These are phyloP conservation scores for Pandemis heparana DNA, from an alignment of 2,888 invertebrate genomes.

Conservation along the genomic window DNA sequence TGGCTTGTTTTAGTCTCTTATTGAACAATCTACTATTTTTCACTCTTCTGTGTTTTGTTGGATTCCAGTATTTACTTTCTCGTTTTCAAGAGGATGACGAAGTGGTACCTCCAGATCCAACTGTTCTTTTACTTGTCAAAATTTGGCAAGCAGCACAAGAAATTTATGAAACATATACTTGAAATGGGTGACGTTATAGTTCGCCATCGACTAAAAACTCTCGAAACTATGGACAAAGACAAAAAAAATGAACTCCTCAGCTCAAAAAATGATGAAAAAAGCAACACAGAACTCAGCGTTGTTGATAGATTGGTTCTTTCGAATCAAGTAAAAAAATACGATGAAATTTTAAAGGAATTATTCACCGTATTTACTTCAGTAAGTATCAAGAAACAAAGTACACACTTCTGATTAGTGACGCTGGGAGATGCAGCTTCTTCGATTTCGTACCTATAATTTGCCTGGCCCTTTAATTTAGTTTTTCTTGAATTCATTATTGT, in stretches of 20 bases:
- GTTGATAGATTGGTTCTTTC: constrained; percentile 43
- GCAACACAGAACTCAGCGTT: constrained; percentile 43
- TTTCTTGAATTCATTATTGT: no score
- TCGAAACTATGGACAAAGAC: constrained; percentile 20
- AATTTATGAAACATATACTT: constrained; percentile 11
- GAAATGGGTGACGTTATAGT: constrained; percentile 28
- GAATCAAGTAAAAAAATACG: constrained; percentile 27
- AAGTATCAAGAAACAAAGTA: constrained; percentile 5
- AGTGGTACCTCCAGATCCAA: constrained; percentile 74
- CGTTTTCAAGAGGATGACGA: constrained; percentile 67
- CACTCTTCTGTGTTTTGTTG: neutral
- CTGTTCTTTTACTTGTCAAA: constrained; percentile 58
- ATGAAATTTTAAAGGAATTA: constrained; percentile 41
- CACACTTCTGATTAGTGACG: no score
- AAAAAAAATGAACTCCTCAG: constrained; percentile 25
- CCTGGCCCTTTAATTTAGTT: no score
- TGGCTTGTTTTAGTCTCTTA: no score
- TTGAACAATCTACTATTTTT: no score
- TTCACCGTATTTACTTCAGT: constrained; percentile 46
- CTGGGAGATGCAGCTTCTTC: no score
- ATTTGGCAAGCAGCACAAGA: constrained; percentile 1
- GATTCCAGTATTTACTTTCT: constrained; percentile 62
- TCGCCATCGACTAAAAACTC: constrained; percentile 20
- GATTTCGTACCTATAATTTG: no score
- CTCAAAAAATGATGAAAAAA: constrained; percentile 31